phyloP scores from a whole-genome alignment of 2,113 vertebrate genomes.

The Macaca mulatta region DNA sequence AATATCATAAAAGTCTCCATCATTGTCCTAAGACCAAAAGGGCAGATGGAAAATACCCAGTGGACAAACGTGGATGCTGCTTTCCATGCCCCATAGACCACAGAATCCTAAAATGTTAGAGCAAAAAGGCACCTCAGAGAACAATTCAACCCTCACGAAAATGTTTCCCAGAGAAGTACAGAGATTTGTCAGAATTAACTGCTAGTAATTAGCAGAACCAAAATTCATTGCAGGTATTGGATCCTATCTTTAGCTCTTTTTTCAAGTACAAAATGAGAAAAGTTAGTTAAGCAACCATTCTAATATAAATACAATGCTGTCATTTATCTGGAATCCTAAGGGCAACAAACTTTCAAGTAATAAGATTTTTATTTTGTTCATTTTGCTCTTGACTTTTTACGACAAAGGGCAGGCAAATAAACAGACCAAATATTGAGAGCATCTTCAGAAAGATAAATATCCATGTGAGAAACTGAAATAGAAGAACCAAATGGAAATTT shows the following conservation, averaged over 20 bases:
- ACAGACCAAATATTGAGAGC: not conserved
- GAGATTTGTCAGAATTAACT: not conserved
- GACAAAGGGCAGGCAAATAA: not conserved
- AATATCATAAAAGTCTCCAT: not conserved
- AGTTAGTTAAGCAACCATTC: not conserved
- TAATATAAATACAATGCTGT: not conserved
- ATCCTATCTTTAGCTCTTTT: not conserved
- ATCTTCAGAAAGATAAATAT: not conserved
- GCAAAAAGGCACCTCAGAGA: not conserved
- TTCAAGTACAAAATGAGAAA: not conserved
- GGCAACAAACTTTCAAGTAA: not conserved
- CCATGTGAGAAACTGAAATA: not conserved
- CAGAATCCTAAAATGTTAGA: not conserved
- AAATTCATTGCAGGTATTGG: not conserved
- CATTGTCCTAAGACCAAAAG: not conserved
- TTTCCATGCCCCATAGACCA: not conserved
- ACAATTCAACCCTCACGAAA: not conserved
- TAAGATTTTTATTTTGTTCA: not conserved
- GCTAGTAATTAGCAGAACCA: not conserved
- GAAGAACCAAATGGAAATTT: not conserved
- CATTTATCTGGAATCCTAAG: not conserved
- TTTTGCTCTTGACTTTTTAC: not conserved
- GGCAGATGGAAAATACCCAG: not conserved
- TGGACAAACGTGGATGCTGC: not conserved
- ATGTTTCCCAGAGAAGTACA: not conserved